phyloP scores from a whole-genome alignment of 2,113 vertebrate species.

The Mormoops blainvillei region DNA sequence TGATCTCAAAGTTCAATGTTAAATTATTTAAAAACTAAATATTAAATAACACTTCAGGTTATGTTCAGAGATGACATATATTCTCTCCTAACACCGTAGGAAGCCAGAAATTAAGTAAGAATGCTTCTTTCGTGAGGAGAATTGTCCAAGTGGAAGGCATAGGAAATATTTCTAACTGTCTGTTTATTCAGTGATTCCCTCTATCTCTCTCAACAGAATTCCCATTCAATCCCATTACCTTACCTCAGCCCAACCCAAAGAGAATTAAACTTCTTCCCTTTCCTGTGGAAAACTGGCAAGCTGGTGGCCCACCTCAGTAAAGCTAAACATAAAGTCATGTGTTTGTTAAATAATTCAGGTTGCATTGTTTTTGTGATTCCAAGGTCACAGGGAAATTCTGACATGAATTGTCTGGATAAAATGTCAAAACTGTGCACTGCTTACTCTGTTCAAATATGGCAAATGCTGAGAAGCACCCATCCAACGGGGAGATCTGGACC shows the following conservation, averaged over 20 bases:
- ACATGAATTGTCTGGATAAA: not conserved
- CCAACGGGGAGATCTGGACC: not conserved
- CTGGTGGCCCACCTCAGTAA: not conserved
- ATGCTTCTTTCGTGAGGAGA: not conserved
- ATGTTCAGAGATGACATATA: not conserved
- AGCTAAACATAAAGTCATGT: not conserved
- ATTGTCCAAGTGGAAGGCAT: not conserved
- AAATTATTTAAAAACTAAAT: not conserved
- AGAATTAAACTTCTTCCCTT: not conserved
- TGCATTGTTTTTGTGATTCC: not conserved
- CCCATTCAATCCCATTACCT: not conserved
- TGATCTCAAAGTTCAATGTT: not conserved
- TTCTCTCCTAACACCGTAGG: not conserved
- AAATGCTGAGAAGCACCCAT: not conserved
- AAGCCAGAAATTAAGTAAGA: not conserved
- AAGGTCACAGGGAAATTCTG: conserved; percentile 5
- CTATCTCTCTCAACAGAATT: not conserved
- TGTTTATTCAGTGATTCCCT: not conserved
- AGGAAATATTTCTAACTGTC: not conserved
- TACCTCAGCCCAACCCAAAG: not conserved
- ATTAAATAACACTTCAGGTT: not conserved
- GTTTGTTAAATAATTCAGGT: not conserved
- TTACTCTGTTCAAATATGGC: not conserved
- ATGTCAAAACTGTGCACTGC: not conserved
- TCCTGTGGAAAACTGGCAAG: not conserved